Evolutionary conservation across 2,113 vertebrate genomes (phyloP).

Genomic region (Upupa epops): DNA sequence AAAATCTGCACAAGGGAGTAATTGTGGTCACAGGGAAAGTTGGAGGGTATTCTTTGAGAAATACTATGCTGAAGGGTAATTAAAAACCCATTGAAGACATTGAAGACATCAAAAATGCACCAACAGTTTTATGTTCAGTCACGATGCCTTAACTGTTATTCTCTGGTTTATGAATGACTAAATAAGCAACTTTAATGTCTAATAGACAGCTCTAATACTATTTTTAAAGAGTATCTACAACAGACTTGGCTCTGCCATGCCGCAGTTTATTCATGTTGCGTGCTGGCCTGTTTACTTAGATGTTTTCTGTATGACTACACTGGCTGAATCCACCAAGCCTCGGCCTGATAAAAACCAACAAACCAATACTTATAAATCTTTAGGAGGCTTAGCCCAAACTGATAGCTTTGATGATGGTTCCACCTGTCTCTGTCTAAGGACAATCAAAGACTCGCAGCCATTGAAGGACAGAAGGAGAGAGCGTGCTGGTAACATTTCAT

Average conservation of each 20-base stretch:
- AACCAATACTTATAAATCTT: not conserved
- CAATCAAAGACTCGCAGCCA: not conserved
- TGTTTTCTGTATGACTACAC: conserved; percentile 42
- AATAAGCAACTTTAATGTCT: not conserved
- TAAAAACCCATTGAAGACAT: not conserved
- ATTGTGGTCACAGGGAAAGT: not conserved
- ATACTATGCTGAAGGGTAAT: not conserved
- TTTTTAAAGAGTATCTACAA: not conserved
- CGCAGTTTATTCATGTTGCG: not conserved
- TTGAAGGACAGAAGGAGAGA: conserved; percentile 45
- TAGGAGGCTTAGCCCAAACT: conserved; percentile 36
- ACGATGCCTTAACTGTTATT: not conserved
- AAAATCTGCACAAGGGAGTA: not conserved
- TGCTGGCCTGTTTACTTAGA: conserved; percentile 30
- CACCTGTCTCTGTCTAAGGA: conserved; percentile 28
- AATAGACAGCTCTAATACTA: not conserved
- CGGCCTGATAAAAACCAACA: conserved; percentile 2
- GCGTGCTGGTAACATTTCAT: not conserved
- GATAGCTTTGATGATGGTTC: conserved; percentile 56
- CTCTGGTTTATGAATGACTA: not conserved
- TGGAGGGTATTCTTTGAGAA: conserved; percentile 4
- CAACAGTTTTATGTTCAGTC: not conserved
- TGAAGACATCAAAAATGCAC: not conserved
- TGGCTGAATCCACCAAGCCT: not conserved
- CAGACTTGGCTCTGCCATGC: not conserved